Evolutionary conservation across 2,888 invertebrate genomes (phyloP).

Genomic region (Drosophila eohydei): DNA sequence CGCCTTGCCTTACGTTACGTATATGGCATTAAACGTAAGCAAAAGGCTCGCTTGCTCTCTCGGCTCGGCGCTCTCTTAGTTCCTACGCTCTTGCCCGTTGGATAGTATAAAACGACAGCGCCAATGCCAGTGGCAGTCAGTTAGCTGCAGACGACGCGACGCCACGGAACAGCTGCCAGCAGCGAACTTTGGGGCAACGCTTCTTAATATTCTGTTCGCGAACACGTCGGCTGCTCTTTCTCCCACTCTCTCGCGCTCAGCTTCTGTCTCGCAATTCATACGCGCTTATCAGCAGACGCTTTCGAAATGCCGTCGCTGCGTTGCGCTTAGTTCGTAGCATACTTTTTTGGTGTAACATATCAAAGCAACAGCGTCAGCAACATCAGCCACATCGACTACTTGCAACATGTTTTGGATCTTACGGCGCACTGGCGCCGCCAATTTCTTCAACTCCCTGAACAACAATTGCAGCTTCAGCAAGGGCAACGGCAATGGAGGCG

Average conservation of each 20-base stretch:
- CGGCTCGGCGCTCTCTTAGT: constrained; percentile 9
- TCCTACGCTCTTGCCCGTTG: background rate
- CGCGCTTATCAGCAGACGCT: constrained; percentile 48
- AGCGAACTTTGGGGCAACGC: constrained; percentile 12
- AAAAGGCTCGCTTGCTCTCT: constrained; percentile 10
- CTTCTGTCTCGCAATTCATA: background rate
- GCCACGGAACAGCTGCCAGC: constrained; percentile 45
- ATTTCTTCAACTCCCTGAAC: constrained; percentile 79
- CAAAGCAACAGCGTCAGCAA: constrained; percentile 18
- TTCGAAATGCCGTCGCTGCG: constrained; percentile 73
- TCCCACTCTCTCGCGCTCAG: background rate
- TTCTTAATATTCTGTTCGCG: constrained; percentile 26
- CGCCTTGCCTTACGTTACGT: constrained; percentile 33
- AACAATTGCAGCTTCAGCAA: constrained; percentile 77
- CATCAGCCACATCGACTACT: constrained; percentile 8
- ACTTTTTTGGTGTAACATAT: constrained; percentile 41
- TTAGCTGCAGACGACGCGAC: constrained; percentile 64
- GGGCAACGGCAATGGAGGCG: constrained; percentile 50
- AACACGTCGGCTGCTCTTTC: constrained; percentile 18
- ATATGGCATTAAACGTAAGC: constrained; percentile 40
- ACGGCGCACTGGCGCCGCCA: constrained; percentile 77
- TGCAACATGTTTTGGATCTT: constrained; percentile 76
- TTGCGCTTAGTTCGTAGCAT: constrained; percentile 50
- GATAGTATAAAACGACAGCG: constrained; percentile 57
- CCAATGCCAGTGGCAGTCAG: constrained; percentile 44